These are phyloP conservation scores for Solenopsis fugax DNA, from an alignment of 1,140 invertebrate species.

Conservation along the genomic window DNA sequence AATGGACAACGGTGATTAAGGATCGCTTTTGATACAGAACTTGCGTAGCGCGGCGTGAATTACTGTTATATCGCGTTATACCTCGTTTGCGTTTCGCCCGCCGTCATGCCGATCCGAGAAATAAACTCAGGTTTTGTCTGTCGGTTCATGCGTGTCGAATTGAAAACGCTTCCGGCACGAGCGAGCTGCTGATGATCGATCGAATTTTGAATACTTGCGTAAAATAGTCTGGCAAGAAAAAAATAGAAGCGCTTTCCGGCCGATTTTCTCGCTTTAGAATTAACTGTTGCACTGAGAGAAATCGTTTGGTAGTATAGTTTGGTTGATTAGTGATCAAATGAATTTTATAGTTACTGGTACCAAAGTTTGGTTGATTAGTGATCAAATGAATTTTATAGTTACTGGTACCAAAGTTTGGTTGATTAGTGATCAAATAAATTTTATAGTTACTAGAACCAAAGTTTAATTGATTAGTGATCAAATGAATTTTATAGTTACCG, in stretches of 20 bases:
- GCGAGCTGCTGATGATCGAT: conserved; percentile 16
- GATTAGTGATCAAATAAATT: too few species aligned
- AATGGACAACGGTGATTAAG: conserved; percentile 53
- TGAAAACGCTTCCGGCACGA: conserved; percentile 19
- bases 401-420: too few species aligned
- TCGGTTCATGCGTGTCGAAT: conserved; percentile 21
- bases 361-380: too few species aligned
- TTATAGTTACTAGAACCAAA: too few species aligned
- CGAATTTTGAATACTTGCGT: not conserved
- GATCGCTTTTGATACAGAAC: conserved; percentile 40
- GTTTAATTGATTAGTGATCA: too few species aligned
- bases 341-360: too few species aligned
- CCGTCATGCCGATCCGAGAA: conserved; percentile 10
- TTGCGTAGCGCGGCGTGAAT: conserved; percentile 24
- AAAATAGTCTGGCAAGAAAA: not conserved
- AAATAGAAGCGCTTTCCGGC: not conserved
- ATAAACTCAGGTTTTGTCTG: conserved; percentile 17
- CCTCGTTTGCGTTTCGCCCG: conserved; percentile 29
- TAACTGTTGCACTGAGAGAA: too few species aligned
- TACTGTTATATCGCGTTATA: conserved; percentile 30
- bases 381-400: too few species aligned
- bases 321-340: too few species aligned
- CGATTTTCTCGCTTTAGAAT: not conserved
- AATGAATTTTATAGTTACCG: too few species aligned
- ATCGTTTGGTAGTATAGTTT: too few species aligned